These are phyloP conservation scores for Gryllus longicercus DNA, from an alignment of 2,888 invertebrate species.

Conservation along the genomic window DNA sequence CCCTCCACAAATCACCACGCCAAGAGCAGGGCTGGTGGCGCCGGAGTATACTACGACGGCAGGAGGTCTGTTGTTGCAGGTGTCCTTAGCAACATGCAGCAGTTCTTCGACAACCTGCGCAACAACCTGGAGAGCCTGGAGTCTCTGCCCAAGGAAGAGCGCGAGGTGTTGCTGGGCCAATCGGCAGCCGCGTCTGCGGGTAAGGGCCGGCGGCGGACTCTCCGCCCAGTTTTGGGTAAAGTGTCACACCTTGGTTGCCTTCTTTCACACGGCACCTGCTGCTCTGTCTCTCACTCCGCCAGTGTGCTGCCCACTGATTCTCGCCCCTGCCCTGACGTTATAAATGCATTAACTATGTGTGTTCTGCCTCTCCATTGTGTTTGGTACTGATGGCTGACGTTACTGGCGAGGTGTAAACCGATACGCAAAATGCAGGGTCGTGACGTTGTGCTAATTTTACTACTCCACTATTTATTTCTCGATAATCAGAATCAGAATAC, in stretches of 20 bases:
- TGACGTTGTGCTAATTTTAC: too few species aligned
- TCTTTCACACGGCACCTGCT: too few species aligned
- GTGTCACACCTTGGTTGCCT: background rate
- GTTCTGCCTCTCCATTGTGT: too few species aligned
- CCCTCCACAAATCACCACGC: background rate
- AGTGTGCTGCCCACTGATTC: too few species aligned
- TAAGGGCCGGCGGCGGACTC: conserved; percentile 19
- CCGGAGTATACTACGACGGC: background rate
- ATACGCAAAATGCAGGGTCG: too few species aligned
- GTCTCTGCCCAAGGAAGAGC: conserved; percentile 41
- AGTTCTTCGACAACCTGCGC: conserved; percentile 54
- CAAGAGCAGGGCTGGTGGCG: background rate
- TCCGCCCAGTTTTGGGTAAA: background rate
- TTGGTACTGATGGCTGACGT: too few species aligned
- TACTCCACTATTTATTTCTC: too few species aligned
- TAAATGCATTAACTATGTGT: too few species aligned
- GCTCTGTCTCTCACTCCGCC: too few species aligned
- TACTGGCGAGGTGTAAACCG: too few species aligned
- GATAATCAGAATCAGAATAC: too few species aligned
- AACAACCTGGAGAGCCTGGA: conserved; percentile 53
- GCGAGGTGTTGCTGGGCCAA: conserved; percentile 36
- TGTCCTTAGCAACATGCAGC: conserved; percentile 54
- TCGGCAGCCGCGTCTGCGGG: conserved; percentile 28
- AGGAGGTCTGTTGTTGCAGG: conserved; percentile 41
- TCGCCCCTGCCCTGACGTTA: too few species aligned